phyloP scores from a whole-genome alignment of 2,113 vertebrate genomes.

The Hiodon tergisus region DNA sequence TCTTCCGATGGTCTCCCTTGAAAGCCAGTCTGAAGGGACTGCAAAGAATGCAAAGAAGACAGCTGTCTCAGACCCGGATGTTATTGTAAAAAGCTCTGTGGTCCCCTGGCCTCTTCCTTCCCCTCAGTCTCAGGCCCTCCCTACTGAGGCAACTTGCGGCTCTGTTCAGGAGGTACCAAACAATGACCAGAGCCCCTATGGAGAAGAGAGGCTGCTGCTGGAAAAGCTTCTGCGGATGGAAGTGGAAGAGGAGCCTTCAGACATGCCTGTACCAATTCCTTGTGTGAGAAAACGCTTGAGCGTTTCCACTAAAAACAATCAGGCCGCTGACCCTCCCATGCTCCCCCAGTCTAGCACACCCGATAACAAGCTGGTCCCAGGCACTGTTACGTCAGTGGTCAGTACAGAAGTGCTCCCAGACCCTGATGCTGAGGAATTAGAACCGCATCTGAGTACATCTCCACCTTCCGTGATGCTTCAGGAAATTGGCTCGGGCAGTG shows the following conservation, averaged over 20 bases:
- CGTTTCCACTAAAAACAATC: slow-evolving; percentile 42
- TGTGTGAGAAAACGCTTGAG: slow-evolving; percentile 49
- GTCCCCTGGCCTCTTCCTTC: slow-evolving; percentile 42
- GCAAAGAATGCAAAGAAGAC: background rate
- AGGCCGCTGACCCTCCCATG: slow-evolving; percentile 17
- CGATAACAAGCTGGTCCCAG: background rate
- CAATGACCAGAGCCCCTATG: slow-evolving; percentile 38
- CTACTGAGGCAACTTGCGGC: background rate
- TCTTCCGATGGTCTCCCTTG: slow-evolving; percentile 7
- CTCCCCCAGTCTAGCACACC: background rate
- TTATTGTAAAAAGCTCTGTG: slow-evolving; percentile 36
- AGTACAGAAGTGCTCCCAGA: background rate
- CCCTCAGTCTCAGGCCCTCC: slow-evolving; percentile 11
- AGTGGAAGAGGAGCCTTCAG: slow-evolving; percentile 28
- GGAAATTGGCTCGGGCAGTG: background rate
- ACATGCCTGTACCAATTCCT: slow-evolving; percentile 22
- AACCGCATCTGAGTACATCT: background rate
- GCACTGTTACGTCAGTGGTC: background rate
- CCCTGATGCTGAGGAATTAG: background rate
- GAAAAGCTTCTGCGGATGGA: slow-evolving; percentile 51
- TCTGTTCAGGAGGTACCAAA: background rate
- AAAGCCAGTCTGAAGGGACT: slow-evolving; percentile 14
- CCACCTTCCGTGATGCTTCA: background rate
- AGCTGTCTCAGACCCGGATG: slow-evolving; percentile 9
- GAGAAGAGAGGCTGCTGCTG: slow-evolving; percentile 55